Evolutionary conservation across 2,888 invertebrate species (phyloP), one percentile per base, ranked within the genome.

Genomic region (Pogonocherus hispidulus): DNA sequence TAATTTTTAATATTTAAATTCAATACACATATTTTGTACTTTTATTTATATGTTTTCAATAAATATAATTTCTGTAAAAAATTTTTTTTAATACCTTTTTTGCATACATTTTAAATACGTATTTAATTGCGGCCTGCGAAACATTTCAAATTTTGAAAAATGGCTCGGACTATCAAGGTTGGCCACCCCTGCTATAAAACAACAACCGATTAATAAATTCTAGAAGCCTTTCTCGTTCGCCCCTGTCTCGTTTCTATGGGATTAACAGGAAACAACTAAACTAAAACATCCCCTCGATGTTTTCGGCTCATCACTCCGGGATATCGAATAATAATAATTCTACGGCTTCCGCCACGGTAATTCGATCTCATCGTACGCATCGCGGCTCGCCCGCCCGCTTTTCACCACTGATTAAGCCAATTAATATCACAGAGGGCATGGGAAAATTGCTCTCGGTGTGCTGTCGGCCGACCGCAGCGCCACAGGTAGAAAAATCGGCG

Each of bases 401-500:
- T 76, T 76, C 77, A 76, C 70, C 74, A 73, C 75, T 78, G 78
- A 79, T 79, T 78, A 79, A 76, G 73, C 76, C 79, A 79, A 79
- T 79, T 79, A 78, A 72, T 74, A 75, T 77, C 74, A 73, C 72
- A 73, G 67, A 52, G 32, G 66, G 62, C 69, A 73, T 76, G 73
- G 69, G 71, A 75, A 75, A 68, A 41, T 72, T 14, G 16, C 22
- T 57, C 20, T 44, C 35, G n/a, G 52, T 51, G 35, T 35, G 35
- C 16, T 9, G n/a, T n/a, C n/a, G 14, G 27, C 18, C 14, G 22
- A 55, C 35, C 55, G 20, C 35, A 37, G 11, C n/a, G n/a, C 1
- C 4, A 19, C 37, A 55, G 41, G 55, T 41, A 54, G 18, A 54
- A 54, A 54, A 54, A 35, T 35, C 18, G 27, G 14, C 27, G 18